Evolutionary conservation across 2,888 invertebrate species (phyloP).

Genomic region (Hirudinaria manillensis): DNA sequence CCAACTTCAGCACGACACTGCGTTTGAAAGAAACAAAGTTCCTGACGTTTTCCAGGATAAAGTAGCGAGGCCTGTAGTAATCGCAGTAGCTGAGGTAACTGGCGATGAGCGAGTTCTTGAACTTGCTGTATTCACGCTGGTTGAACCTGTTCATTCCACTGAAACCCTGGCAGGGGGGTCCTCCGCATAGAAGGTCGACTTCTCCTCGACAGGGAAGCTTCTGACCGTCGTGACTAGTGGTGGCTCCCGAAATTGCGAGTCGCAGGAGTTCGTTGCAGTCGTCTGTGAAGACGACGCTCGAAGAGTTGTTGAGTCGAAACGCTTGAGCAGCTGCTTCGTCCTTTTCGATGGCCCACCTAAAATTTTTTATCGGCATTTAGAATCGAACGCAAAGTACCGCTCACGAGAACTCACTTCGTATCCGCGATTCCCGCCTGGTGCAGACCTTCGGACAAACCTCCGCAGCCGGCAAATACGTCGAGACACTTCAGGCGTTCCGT

Average conservation of each 20-base stretch:
- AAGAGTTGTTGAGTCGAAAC: constrained; percentile 69
- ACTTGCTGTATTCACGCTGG: constrained; percentile 73
- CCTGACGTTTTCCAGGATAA: constrained; percentile 76
- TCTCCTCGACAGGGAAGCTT: constrained; percentile 70
- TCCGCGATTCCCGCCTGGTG: constrained; percentile 64
- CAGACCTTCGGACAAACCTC: constrained; percentile 64
- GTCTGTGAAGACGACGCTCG: constrained; percentile 70
- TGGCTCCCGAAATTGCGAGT: constrained; percentile 63
- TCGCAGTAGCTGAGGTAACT: constrained; percentile 78
- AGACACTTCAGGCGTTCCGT: constrained; percentile 63
- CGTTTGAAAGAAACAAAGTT: constrained; percentile 78
- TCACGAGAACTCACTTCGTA: constrained; percentile 68
- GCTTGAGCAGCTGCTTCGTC: constrained; percentile 72
- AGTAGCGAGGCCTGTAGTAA: constrained; percentile 75
- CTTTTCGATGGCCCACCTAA: constrained; percentile 76
- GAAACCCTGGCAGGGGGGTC: constrained; percentile 83
- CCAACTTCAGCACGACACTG: constrained; percentile 73
- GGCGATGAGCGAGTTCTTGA: constrained; percentile 77
- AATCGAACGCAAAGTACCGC: constrained; percentile 74
- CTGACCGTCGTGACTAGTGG: constrained; percentile 47
- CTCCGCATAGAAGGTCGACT: constrained; percentile 76
- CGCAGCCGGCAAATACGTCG: constrained; percentile 64
- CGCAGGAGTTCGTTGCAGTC: constrained; percentile 72
- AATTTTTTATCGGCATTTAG: constrained; percentile 44
- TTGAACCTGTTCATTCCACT: constrained; percentile 84